Evolutionary conservation across 1,140 invertebrate species (phyloP).

Genomic region (Druon quercuslanigerum): DNA sequence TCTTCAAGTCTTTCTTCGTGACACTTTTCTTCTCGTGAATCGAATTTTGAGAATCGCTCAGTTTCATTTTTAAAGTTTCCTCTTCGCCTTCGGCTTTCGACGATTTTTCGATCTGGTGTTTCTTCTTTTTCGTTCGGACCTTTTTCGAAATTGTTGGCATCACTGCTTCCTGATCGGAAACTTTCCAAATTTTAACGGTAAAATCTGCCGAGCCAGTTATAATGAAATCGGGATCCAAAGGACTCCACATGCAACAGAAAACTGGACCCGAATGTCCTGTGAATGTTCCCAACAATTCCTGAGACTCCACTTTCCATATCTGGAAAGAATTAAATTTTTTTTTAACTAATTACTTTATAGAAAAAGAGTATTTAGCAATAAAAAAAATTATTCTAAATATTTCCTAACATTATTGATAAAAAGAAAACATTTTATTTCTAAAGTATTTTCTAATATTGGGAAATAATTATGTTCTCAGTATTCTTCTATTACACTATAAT

Average conservation of each 20-base stretch:
- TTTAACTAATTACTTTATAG: background rate
- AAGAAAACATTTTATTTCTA: too few relatives aligned
- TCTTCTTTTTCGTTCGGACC: conserved; percentile 48
- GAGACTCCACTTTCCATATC: conserved; percentile 83
- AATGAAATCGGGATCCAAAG: conserved; percentile 78
- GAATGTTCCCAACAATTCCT: conserved; percentile 77
- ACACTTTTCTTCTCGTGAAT: conserved; percentile 14
- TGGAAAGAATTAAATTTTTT: conserved; percentile 59
- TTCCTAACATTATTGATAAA: too few relatives aligned
- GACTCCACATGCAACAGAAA: conserved; percentile 80
- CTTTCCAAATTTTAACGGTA: conserved; percentile 78
- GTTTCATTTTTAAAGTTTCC: conserved; percentile 32
- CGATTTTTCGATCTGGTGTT: conserved; percentile 7
- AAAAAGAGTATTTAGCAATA: too few relatives aligned
- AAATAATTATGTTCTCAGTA: too few relatives aligned
- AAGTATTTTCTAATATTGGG: too few relatives aligned
- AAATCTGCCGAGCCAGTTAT: conserved; percentile 80
- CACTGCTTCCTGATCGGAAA: conserved; percentile 61
- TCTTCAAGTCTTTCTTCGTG: conserved; percentile 36
- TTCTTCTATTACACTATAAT: too few relatives aligned
- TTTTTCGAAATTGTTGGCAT: conserved; percentile 42
- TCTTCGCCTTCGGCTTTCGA: conserved; percentile 43
- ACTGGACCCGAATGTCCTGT: conserved; percentile 76
- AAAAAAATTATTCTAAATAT: too few relatives aligned
- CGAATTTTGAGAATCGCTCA: conserved; percentile 8